phyloP scores from a whole-genome alignment of 2,888 invertebrate species.

The Himalopsyche kuldschensis region DNA sequence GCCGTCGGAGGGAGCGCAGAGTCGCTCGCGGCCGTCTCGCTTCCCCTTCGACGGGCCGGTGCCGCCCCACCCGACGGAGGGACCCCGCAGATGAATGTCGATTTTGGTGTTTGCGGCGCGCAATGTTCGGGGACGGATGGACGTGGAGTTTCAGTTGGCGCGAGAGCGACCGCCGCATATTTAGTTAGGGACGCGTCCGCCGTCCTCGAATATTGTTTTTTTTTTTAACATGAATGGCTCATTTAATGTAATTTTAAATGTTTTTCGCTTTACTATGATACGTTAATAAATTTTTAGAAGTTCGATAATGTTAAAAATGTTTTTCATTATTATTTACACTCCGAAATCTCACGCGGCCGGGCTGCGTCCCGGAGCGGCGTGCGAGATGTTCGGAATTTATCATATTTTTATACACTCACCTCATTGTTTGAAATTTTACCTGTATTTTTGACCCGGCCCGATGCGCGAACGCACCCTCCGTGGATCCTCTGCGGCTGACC shows the following conservation, averaged over 20 bases:
- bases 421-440: constrained; percentile 17
- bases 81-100: constrained; percentile 4
- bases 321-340: constrained; percentile 24
- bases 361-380: constrained; percentile 8
- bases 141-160: constrained; percentile 28
- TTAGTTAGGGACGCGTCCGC: neutral
- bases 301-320: constrained; percentile 29
- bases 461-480: constrained; percentile 11
- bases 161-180: constrained; percentile 4
- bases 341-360: neutral
- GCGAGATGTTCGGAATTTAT: constrained; percentile 11
- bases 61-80: neutral
- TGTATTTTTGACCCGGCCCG: constrained; percentile 11
- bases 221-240: constrained; percentile 31
- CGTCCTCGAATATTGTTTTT: neutral
- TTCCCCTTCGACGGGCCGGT: neutral
- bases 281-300: constrained; percentile 32
- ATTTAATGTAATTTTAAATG: constrained; percentile 34
- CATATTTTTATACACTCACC: constrained; percentile 8
- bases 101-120: neutral
- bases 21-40: too few species aligned
- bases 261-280: constrained; percentile 35
- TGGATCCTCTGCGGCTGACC: neutral
- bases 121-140: neutral
- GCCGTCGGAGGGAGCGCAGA: neutral